Evolutionary conservation across 2,113 vertebrate species (phyloP).

Genomic region (Perca fluviatilis): DNA sequence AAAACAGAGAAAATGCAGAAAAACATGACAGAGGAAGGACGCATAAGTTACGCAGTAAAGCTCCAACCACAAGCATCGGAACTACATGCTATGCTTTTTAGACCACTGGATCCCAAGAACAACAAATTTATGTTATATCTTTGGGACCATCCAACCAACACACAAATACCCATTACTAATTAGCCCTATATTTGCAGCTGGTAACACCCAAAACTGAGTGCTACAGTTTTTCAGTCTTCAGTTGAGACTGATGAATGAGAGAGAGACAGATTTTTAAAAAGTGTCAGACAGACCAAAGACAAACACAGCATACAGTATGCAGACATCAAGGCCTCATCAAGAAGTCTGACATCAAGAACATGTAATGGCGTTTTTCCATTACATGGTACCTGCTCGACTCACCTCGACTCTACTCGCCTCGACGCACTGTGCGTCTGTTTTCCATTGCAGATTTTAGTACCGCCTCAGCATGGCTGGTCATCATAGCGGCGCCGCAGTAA

Average conservation of each 20-base stretch:
- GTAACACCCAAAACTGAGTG: neutral
- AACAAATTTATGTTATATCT: neutral
- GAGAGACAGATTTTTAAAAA: neutral
- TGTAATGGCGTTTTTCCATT: no score
- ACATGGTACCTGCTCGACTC: no score
- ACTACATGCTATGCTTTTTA: neutral
- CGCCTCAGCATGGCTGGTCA: no score
- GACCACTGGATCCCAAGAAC: neutral
- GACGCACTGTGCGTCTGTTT: no score
- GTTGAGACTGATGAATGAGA: neutral
- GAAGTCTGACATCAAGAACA: neutral
- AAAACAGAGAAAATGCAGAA: neutral
- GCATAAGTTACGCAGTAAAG: neutral
- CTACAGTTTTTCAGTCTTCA: neutral
- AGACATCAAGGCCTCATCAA: no score
- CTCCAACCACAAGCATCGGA: neutral
- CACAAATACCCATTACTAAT: neutral
- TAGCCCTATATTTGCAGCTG: neutral
- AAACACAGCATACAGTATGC: neutral
- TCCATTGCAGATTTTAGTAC: no score
- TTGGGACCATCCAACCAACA: neutral
- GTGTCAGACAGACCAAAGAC: neutral
- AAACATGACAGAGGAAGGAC: neutral
- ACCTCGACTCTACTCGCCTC: no score
- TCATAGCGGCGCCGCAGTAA: no score